Evolutionary conservation across 2,113 vertebrate genomes (phyloP).

Genomic region (Micronycteris hirsuta): DNA sequence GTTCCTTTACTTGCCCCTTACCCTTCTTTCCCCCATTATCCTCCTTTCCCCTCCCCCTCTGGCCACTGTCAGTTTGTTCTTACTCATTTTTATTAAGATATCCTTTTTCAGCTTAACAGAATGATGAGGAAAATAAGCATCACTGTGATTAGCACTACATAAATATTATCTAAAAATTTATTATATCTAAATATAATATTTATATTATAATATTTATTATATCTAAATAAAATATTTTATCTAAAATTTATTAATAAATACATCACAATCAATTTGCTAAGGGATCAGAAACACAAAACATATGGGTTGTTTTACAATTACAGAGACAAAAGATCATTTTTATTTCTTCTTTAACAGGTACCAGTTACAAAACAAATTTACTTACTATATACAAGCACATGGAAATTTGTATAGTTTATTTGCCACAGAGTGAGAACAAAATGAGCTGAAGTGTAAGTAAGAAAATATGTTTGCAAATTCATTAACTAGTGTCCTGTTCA

Average conservation of each 20-base stretch:
- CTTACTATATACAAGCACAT: neutral
- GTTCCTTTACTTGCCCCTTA: no score
- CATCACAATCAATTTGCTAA: neutral
- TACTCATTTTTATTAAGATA: neutral
- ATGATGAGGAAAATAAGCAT: neutral
- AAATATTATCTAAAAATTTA: neutral
- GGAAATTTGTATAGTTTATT: neutral
- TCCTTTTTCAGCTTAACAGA: neutral
- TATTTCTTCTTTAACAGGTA: neutral
- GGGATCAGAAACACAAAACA: neutral
- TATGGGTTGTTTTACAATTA: neutral
- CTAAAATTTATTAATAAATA: neutral
- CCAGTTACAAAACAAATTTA: neutral
- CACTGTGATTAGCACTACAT: neutral
- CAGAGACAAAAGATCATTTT: no score
- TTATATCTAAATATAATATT: no score
- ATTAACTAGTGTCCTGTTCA: neutral
- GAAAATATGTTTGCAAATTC: neutral
- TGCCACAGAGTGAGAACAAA: neutral
- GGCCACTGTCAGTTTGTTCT: no score
- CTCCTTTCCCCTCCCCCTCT: no score
- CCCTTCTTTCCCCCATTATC: no score
- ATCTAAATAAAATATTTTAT: no score
- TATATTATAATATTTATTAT: no score
- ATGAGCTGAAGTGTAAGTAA: neutral